A percentile compares a stretch with the other conserved stretches of the same genome.
Conservation (phyloP, 2,797 vertebrate species). For the Micromesistius poutassou region DNA sequence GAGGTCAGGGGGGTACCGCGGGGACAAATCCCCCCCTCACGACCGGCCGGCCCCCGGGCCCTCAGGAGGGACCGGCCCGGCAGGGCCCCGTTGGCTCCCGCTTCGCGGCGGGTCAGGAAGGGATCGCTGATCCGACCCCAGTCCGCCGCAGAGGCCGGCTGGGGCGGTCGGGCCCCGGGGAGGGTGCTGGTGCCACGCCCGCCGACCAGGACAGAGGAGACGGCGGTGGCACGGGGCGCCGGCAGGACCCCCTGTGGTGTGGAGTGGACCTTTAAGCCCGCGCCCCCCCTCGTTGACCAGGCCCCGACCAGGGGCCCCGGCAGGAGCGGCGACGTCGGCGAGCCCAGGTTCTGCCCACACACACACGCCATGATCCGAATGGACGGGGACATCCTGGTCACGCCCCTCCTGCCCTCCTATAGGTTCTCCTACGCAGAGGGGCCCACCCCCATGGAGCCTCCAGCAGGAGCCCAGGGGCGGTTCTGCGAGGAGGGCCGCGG, state of each 20-base stretch:
- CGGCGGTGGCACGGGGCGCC: constrained; percentile 39
- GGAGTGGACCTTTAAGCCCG: constrained; percentile 47
- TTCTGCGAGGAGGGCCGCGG: constrained; percentile 36
- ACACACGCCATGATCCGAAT: constrained; percentile 36
- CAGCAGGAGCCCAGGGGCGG: constrained; percentile 39
- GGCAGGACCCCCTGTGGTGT: constrained; percentile 45
- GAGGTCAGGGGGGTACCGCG: constrained; percentile 56
- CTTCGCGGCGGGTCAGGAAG: constrained; percentile 67
- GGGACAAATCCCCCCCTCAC: constrained; percentile 40
- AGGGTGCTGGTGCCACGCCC: constrained; percentile 75
- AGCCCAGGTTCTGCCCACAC: constrained; percentile 30
- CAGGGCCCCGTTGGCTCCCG: constrained; percentile 48
- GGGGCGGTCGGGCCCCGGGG: constrained; percentile 67
- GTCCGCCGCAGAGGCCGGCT: constrained; percentile 68
- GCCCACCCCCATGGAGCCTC: constrained; percentile 42
- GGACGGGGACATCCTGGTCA: constrained; percentile 47
- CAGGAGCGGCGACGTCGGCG: constrained; percentile 31
- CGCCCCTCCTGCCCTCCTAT: constrained; percentile 52
- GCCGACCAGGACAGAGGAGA: constrained; percentile 65
- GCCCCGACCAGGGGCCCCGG: constrained; percentile 42
- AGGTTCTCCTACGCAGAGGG: constrained; percentile 49
- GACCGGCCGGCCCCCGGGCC: constrained; percentile 55
- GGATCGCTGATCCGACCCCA: constrained; percentile 70
- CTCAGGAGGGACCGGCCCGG: constrained; percentile 62
- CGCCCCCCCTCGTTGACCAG: constrained; percentile 39